Conservation (phyloP, 1,140 invertebrate genomes). For the Tetramorium parvispinum region DNA sequence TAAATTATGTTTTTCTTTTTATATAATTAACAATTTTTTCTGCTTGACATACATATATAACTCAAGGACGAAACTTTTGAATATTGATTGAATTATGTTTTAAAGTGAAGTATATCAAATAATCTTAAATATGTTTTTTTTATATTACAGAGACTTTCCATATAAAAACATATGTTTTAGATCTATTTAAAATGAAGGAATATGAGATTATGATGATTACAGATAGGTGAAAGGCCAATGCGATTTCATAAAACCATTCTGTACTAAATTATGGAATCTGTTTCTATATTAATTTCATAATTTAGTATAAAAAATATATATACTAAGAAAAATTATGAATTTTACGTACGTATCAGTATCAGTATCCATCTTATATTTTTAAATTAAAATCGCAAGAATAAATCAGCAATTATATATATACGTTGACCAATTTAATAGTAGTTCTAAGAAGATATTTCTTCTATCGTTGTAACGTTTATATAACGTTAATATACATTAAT, state of each 20-base stretch:
- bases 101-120: neutral
- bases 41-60: neutral
- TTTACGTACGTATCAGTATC: neutral
- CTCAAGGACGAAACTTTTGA: neutral
- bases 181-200: neutral
- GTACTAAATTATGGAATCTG: neutral
- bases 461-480: constrained; percentile 45
- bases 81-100: constrained; percentile 5
- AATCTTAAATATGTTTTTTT: neutral
- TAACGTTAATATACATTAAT: constrained; percentile 3
- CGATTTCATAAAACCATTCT: neutral
- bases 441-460: constrained; percentile 53
- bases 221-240: neutral
- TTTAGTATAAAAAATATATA: constrained; percentile 3
- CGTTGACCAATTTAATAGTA: constrained; percentile 71
- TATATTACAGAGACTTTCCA: neutral
- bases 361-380: neutral
- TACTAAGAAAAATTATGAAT: neutral
- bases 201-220: neutral
- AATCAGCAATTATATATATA: constrained; percentile 57
- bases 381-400: constrained; percentile 29
- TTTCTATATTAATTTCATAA: constrained; percentile 1
- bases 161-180: neutral
- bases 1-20: neutral
- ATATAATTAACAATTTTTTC: neutral